Conservation (phyloP, 1,140 invertebrate species). For the Andrena cerasifolii region DNA sequence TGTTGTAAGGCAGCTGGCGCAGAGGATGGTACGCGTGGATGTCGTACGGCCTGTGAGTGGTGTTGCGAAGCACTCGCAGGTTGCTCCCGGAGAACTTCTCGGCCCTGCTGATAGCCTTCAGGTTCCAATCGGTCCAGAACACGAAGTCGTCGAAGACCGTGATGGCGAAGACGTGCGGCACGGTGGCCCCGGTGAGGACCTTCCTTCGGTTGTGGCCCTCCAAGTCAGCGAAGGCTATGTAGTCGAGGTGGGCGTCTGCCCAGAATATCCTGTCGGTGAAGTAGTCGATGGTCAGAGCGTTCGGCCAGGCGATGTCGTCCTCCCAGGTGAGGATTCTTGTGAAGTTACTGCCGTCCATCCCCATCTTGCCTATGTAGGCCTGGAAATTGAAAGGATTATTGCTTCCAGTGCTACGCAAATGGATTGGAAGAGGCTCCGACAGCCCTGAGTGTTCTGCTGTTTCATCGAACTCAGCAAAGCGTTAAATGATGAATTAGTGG, state of each 20-base stretch:
- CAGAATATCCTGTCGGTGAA: slow-evolving; percentile 97
- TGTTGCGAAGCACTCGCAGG: slow-evolving; percentile 91
- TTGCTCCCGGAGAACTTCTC: slow-evolving; percentile 94
- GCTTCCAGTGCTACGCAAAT: not conserved
- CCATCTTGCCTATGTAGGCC: slow-evolving; percentile 98
- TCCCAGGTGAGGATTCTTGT: slow-evolving; percentile 95
- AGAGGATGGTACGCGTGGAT: slow-evolving; percentile 95
- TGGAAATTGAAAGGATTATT: slow-evolving; percentile 74
- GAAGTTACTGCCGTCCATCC: slow-evolving; percentile 97
- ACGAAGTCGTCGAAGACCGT: slow-evolving; percentile 96
- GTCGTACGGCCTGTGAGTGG: slow-evolving; percentile 97
- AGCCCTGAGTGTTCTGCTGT: too few relatives aligned
- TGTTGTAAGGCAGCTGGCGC: slow-evolving; percentile 91
- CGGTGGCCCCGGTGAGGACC: slow-evolving; percentile 89
- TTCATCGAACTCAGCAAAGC: too few relatives aligned
- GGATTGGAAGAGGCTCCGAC: not conserved
- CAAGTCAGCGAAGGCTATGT: slow-evolving; percentile 96
- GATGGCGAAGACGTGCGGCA: slow-evolving; percentile 97
- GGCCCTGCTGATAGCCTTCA: slow-evolving; percentile 92
- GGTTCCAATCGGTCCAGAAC: slow-evolving; percentile 99
- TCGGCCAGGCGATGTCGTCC: slow-evolving; percentile 98
- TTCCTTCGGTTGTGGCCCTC: slow-evolving; percentile 93
- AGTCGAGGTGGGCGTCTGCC: slow-evolving; percentile 99
- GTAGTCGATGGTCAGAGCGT: slow-evolving; percentile 98
- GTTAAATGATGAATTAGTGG: too few relatives aligned